Percentiles rank a stretch among this genome's conserved stretches.
Evolutionary conservation across 92 coral and sea anemone genomes (phyloP).

Genomic region (Metridium senile): DNA sequence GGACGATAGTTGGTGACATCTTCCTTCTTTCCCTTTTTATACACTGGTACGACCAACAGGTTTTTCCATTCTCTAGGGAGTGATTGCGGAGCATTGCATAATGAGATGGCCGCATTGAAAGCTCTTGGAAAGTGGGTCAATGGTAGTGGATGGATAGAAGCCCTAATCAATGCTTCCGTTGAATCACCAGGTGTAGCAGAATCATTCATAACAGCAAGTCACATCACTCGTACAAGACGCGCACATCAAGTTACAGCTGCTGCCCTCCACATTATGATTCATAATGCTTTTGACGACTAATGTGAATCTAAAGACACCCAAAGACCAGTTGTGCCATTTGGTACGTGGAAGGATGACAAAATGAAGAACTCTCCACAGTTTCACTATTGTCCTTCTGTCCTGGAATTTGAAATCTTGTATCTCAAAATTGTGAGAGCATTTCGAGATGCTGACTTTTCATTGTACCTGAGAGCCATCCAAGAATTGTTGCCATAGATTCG

Average conservation of each 20-base stretch:
- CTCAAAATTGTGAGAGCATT: not conserved
- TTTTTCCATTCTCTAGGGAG: too few relatives aligned
- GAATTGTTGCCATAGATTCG: slow-evolving; percentile 59
- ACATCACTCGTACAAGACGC: slow-evolving; percentile 55
- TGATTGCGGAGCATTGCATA: slow-evolving; percentile 47
- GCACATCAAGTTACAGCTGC: slow-evolving; percentile 70
- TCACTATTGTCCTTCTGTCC: not conserved
- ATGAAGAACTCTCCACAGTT: not conserved
- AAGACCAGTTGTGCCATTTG: not conserved
- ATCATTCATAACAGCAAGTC: slow-evolving; percentile 59
- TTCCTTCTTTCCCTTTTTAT: too few relatives aligned
- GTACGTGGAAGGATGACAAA: not conserved
- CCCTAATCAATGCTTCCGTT: slow-evolving; percentile 30
- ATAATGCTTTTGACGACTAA: slow-evolving; percentile 17
- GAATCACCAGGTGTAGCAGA: slow-evolving; percentile 47
- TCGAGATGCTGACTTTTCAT: slow-evolving; percentile 31
- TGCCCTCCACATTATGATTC: slow-evolving; percentile 40
- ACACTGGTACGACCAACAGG: too few relatives aligned
- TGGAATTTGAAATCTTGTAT: not conserved
- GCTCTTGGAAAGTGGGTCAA: slow-evolving; percentile 45
- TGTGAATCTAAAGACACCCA: not conserved
- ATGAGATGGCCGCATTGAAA: slow-evolving; percentile 49
- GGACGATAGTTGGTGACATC: too few relatives aligned
- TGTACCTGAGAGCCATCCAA: slow-evolving; percentile 38
- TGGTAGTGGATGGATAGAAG: slow-evolving; percentile 51